phyloP scores from a whole-genome alignment of 2,888 invertebrate genomes.

The Ochropleura leucogaster region DNA sequence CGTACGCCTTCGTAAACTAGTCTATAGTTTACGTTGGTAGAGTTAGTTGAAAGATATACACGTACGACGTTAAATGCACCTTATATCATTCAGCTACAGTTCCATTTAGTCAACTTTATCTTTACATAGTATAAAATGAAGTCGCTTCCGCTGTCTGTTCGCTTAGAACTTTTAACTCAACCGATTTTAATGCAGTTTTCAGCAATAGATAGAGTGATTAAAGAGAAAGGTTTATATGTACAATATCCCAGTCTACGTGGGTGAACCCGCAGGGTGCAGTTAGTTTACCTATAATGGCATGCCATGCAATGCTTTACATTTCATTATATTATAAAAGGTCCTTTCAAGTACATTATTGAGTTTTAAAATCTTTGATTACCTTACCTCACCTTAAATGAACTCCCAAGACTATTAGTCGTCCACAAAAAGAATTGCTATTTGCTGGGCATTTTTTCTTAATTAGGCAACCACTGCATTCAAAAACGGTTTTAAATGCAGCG shows the following conservation, averaged over 20 bases:
- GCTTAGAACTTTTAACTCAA: no score
- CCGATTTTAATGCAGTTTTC: no score
- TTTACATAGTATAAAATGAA: no score
- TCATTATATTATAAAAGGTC: neutral
- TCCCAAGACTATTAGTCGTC: neutral
- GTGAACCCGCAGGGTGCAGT: no score
- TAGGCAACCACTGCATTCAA: conserved; percentile 16
- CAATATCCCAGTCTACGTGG: no score
- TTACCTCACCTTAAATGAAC: neutral
- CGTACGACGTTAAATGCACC: neutral
- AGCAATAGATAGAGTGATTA: no score
- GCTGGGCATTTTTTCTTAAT: conserved; percentile 10
- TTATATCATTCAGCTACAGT: neutral
- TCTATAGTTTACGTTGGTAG: conserved; percentile 25
- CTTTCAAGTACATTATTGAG: neutral
- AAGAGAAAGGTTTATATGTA: no score
- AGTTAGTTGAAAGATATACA: neutral
- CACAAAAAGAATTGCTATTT: conserved; percentile 11
- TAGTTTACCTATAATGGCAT: neutral
- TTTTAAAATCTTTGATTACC: neutral
- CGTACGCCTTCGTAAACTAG: conserved; percentile 8
- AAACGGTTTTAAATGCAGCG: neutral
- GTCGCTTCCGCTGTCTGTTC: no score
- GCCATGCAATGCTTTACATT: neutral
- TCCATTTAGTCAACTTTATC: neutral